phyloP scores from a whole-genome alignment of 1,140 invertebrate species.

The Leptopilina boulardi region DNA sequence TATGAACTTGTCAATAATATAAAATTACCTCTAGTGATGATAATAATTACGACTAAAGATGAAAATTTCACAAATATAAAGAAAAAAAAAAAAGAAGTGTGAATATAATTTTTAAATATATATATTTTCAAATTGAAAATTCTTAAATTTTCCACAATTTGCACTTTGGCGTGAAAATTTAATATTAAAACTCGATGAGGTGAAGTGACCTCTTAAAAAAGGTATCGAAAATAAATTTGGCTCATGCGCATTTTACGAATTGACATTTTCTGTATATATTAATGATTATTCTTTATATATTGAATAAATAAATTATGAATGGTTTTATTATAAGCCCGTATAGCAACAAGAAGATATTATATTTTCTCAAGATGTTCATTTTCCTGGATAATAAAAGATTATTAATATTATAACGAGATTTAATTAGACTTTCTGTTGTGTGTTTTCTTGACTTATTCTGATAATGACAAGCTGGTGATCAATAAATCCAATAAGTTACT shows the following conservation, averaged over 20 bases:
- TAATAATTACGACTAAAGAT: too few relatives aligned
- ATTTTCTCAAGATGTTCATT: not conserved
- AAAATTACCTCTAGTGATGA: too few relatives aligned
- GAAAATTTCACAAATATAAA: too few relatives aligned
- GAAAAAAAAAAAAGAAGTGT: too few relatives aligned
- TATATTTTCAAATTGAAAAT: too few relatives aligned
- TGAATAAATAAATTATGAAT: slow-evolving; percentile 2
- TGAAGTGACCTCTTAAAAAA: not conserved
- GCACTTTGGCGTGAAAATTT: not conserved
- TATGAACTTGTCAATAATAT: too few relatives aligned
- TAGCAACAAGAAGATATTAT: not conserved
- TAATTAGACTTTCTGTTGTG: not conserved
- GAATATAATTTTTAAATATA: too few relatives aligned
- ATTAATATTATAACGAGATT: not conserved
- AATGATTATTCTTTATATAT: not conserved
- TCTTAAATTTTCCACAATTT: too few relatives aligned
- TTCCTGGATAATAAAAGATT: not conserved
- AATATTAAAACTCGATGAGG: not conserved
- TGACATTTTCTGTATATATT: not conserved
- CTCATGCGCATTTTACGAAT: not conserved
- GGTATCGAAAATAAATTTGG: not conserved
- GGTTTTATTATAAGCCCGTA: not conserved
- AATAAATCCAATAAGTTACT: not conserved
- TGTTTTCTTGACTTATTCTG: not conserved
- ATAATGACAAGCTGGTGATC: not conserved